Evolutionary conservation across 2,113 vertebrate species (phyloP).

Genomic region (Mustela nigripes): DNA sequence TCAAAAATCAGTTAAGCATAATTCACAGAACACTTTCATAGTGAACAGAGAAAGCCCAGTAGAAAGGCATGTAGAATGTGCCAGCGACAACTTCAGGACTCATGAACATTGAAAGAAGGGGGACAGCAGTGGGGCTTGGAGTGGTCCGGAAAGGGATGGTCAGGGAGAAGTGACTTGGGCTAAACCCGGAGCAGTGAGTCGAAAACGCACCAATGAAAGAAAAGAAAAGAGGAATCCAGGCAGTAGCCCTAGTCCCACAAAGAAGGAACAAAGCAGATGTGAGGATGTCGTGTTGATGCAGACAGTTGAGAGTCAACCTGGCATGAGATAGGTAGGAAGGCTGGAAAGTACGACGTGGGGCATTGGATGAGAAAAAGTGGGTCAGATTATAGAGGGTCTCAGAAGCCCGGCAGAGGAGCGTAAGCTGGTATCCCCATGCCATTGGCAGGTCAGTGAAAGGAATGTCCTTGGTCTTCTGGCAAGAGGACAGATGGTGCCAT

Average conservation of each 20-base stretch:
- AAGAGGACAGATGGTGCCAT: neutral
- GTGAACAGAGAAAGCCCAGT: neutral
- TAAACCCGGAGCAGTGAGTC: neutral
- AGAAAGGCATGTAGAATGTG: slow-evolving; percentile 16
- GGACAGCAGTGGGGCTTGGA: neutral
- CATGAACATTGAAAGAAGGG: neutral
- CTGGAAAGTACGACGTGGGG: neutral
- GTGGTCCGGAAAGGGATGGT: neutral
- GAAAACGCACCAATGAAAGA: neutral
- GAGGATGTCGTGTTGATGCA: neutral
- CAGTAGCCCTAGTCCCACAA: neutral
- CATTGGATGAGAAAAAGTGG: neutral
- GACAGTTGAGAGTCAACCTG: neutral
- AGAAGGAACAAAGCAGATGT: neutral
- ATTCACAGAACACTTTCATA: neutral
- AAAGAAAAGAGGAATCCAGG: neutral
- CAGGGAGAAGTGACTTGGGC: neutral
- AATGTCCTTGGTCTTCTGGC: neutral
- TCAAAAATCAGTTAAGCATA: neutral
- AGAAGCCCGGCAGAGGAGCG: neutral
- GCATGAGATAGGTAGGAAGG: neutral
- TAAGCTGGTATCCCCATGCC: neutral
- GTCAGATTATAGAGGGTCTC: neutral
- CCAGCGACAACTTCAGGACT: neutral
- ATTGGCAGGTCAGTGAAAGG: neutral